Conservation (phyloP, 2,113 vertebrate genomes). For the Archilochus colubris region DNA sequence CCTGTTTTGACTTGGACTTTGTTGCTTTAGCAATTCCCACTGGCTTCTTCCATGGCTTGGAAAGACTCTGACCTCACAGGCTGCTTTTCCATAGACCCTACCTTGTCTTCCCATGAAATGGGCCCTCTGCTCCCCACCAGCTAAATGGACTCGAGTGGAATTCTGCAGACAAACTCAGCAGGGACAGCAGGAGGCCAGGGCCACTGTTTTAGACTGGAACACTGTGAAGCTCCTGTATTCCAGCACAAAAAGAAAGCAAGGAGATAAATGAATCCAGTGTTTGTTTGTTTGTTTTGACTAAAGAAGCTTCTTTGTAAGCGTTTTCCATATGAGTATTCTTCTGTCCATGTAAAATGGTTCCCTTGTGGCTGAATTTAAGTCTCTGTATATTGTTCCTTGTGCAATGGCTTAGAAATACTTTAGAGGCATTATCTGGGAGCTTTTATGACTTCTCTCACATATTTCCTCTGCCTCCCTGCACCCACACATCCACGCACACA, state of each 20-base stretch:
- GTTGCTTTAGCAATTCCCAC: constrained; percentile 28
- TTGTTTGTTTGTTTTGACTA: constrained; percentile 67
- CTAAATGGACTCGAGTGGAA: constrained; percentile 30
- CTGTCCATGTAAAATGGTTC: constrained; percentile 37
- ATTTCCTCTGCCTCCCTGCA: constrained; percentile 40
- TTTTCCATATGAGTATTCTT: constrained; percentile 48
- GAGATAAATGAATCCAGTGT: constrained; percentile 69
- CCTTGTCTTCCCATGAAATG: constrained; percentile 41
- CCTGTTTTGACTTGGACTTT: constrained; percentile 13
- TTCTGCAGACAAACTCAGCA: not conserved
- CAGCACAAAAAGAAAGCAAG: constrained; percentile 19
- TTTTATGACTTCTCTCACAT: constrained; percentile 38
- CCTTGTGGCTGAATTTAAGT: constrained; percentile 56
- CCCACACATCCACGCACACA: not conserved
- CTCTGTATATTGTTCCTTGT: constrained; percentile 58
- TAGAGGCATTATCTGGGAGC: constrained; percentile 36
- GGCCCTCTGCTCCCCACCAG: constrained; percentile 24
- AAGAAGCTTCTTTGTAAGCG: constrained; percentile 63
- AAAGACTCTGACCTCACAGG: not conserved
- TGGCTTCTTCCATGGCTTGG: not conserved
- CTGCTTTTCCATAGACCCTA: constrained; percentile 34
- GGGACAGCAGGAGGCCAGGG: constrained; percentile 1
- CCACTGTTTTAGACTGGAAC: not conserved
- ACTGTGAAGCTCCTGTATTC: constrained; percentile 61
- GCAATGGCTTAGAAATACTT: constrained; percentile 33